Evolutionary conservation across 2,888 invertebrate genomes (phyloP).

Genomic region (Eristalis tenax): DNA sequence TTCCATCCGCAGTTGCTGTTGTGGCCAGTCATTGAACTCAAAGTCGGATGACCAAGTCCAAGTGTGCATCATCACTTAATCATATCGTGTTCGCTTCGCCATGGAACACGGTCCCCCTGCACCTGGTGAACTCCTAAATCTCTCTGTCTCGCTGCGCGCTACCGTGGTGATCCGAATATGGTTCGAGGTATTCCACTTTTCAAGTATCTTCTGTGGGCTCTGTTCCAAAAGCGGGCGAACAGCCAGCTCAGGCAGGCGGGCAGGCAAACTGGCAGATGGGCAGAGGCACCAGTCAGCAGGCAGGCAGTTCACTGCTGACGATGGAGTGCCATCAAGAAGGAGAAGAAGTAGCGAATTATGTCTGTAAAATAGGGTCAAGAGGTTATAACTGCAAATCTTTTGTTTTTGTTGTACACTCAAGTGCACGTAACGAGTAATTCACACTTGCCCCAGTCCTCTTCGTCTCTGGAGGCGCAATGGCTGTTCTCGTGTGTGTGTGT

Average conservation of each 20-base stretch:
- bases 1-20: neutral
- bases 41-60: constrained; percentile 15
- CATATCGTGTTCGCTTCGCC: constrained; percentile 18
- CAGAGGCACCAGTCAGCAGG: neutral
- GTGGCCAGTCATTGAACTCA: constrained; percentile 51
- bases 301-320: neutral
- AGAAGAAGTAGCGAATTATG: constrained; percentile 30
- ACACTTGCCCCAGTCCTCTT: constrained; percentile 36
- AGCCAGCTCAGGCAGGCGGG: too few species aligned
- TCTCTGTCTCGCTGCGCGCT: constrained; percentile 18
- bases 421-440: constrained; percentile 57
- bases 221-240: constrained; percentile 19
- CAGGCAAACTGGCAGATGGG: neutral
- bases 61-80: constrained; percentile 27
- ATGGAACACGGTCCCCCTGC: neutral
- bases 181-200: constrained; percentile 47
- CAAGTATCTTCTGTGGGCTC: constrained; percentile 37
- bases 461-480: neutral
- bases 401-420: constrained; percentile 39
- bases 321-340: constrained; percentile 3
- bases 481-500: neutral
- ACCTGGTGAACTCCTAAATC: neutral
- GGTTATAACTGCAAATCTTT: constrained; percentile 62
- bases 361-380: constrained; percentile 63
- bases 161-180: constrained; percentile 40